These are phyloP conservation scores for Thera britannica DNA, from an alignment of 2,888 invertebrate species.

Conservation along the genomic window DNA sequence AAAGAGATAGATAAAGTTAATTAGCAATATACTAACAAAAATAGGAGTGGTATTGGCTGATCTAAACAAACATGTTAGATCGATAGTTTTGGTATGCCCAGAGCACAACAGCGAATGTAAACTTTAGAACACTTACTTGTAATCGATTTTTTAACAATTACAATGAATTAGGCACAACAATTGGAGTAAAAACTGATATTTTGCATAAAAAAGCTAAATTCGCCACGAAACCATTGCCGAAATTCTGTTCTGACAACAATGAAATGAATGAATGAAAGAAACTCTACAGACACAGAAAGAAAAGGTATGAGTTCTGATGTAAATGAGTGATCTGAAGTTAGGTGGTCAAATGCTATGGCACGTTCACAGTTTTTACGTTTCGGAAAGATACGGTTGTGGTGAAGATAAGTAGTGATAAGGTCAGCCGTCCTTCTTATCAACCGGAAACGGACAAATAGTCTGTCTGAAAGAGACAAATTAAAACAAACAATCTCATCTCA, in stretches of 20 bases:
- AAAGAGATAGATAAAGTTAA: not conserved
- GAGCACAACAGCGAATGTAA: not conserved
- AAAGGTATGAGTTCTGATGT: too few relatives aligned
- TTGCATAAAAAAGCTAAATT: constrained; percentile 23
- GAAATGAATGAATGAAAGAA: constrained; percentile 8
- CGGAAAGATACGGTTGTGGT: not conserved
- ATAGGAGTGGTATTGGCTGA: constrained; percentile 1
- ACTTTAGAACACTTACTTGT: constrained; percentile 15
- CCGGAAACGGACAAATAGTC: too few relatives aligned
- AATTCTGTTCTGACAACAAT: constrained; percentile 23
- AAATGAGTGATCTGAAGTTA: too few relatives aligned
- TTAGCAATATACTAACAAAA: not conserved
- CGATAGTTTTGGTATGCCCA: constrained; percentile 13
- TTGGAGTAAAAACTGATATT: constrained; percentile 1
- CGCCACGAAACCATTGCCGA: constrained; percentile 40
- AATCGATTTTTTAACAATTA: constrained; percentile 7
- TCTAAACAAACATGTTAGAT: constrained; percentile 26
- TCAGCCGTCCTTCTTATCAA: too few relatives aligned
- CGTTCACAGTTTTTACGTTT: constrained; percentile 4
- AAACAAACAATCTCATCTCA: not conserved
- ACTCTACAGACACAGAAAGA: not conserved
- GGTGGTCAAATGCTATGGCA: not conserved
- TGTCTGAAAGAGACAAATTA: too few relatives aligned
- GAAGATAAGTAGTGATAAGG: too few relatives aligned
- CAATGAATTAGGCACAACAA: constrained; percentile 4